Conservation (phyloP, 2,797 vertebrate species). For the Alauda arvensis region DNA sequence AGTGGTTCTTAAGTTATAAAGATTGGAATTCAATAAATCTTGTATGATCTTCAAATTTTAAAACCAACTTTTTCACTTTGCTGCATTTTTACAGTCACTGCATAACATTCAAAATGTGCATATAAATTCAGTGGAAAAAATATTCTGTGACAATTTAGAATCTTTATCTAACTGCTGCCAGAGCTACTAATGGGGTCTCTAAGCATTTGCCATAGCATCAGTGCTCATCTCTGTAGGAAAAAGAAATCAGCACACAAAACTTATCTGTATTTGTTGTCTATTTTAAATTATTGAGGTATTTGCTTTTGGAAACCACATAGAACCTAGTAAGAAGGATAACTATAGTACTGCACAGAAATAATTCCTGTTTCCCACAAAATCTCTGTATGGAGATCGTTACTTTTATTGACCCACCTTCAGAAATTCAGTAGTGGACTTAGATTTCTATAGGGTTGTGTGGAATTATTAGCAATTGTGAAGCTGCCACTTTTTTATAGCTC, state of each 20-base stretch:
- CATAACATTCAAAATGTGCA: neutral
- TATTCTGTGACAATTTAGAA: neutral
- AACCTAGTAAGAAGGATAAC: neutral
- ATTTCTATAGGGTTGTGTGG: neutral
- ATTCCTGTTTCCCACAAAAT: neutral
- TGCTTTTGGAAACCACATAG: neutral
- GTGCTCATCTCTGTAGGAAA: neutral
- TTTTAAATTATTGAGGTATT: neutral
- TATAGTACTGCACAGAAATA: neutral
- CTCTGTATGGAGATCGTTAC: neutral
- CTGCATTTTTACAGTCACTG: neutral
- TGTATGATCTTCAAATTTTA: neutral
- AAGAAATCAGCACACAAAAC: neutral
- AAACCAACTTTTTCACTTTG: neutral
- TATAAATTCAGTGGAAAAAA: neutral
- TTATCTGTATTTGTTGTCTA: neutral
- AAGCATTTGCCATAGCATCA: neutral
- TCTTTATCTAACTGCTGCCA: neutral
- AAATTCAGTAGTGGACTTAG: neutral
- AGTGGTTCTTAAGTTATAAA: neutral
- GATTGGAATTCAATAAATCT: neutral
- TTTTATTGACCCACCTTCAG: neutral
- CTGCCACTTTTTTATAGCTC: neutral
- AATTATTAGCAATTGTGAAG: neutral
- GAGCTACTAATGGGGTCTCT: neutral